Percentiles rank a stretch among this genome's conserved stretches.
phyloP scores from a whole-genome alignment of 2,113 vertebrate species.

The Triplophysa rosa region DNA sequence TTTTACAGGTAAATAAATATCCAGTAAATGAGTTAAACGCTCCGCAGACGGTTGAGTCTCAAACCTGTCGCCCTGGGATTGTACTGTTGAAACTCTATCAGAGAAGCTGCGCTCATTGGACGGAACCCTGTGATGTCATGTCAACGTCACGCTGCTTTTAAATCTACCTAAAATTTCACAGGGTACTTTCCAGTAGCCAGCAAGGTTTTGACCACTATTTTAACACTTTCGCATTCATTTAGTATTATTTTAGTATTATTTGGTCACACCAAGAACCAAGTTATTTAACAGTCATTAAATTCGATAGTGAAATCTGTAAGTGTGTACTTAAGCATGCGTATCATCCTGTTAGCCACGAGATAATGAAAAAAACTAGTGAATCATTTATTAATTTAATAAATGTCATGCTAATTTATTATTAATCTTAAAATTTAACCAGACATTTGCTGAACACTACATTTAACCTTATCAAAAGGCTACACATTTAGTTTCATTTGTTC shows the following conservation, averaged over 20 bases:
- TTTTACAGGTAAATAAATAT: slow-evolving; percentile 25
- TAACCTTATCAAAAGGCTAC: neutral
- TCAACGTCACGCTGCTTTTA: neutral
- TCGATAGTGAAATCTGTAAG: no score
- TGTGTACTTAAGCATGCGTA: no score
- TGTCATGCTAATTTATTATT: no score
- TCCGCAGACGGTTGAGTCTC: neutral
- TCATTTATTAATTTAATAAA: no score
- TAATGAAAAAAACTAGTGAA: no score
- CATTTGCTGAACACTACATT: no score
- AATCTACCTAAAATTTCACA: neutral
- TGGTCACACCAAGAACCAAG: neutral
- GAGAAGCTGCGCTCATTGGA: neutral
- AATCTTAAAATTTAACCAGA: no score
- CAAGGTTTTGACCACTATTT: neutral
- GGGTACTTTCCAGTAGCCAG: neutral
- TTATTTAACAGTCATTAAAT: no score
- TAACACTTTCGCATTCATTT: neutral
- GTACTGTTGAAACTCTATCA: slow-evolving; percentile 11
- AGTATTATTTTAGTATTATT: neutral
- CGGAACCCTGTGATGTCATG: slow-evolving; percentile 2
- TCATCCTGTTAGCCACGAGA: no score
- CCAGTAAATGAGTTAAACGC: neutral
- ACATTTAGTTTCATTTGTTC: neutral
- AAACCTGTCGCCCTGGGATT: slow-evolving; percentile 22